Evolutionary conservation across 1,140 invertebrate species (phyloP).

Genomic region (Anagrus nilaparvatae): DNA sequence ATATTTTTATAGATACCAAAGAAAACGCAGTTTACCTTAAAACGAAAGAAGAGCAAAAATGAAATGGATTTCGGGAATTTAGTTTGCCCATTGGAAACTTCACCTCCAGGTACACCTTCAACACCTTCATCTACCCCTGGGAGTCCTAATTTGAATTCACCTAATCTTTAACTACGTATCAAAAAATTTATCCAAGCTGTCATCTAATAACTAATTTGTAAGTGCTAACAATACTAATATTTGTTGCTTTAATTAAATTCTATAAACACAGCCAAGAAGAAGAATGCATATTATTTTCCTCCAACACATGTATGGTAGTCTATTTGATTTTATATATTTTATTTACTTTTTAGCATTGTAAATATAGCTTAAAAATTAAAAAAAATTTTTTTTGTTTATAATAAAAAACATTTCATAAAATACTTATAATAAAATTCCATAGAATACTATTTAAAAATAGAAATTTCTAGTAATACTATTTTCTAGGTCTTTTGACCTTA

Average conservation of each 20-base stretch:
- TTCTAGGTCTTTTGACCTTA: too few species aligned
- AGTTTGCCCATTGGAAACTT: constrained; percentile 69
- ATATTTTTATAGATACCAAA: constrained; percentile 60
- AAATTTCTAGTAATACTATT: too few species aligned
- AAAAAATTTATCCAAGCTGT: constrained; percentile 19
- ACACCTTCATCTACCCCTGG: constrained; percentile 33
- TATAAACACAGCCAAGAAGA: not conserved
- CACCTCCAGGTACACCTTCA: constrained; percentile 52
- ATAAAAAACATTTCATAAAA: too few species aligned
- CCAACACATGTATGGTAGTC: too few species aligned
- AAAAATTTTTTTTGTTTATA: too few species aligned
- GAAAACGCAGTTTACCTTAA: constrained; percentile 81
- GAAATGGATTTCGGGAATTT: constrained; percentile 75
- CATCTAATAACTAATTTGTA: constrained; percentile 24
- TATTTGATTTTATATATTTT: too few species aligned
- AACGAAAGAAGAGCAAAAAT: constrained; percentile 74
- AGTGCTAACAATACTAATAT: constrained; percentile 32
- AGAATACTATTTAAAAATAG: too few species aligned
- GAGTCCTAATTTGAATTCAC: constrained; percentile 41
- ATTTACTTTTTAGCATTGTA: too few species aligned
- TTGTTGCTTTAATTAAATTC: too few species aligned
- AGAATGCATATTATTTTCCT: not conserved
- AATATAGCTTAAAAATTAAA: too few species aligned
- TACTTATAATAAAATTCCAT: too few species aligned
- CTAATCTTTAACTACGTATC: constrained; percentile 33